Conservation (phyloP, 2,113 vertebrate genomes). For the Perognathus longimembris region DNA sequence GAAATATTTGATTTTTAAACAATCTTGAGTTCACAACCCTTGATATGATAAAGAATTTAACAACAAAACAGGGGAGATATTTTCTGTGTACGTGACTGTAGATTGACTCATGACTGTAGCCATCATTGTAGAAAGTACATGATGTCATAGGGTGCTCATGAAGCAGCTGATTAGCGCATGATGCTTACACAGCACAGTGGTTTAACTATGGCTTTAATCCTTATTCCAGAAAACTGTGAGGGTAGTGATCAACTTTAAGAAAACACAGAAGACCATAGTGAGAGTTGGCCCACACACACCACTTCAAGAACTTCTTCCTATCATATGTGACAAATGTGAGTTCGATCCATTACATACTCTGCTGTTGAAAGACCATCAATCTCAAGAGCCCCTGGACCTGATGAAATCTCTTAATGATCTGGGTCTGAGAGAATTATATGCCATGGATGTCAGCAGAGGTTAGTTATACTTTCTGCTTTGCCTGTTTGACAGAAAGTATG, state of each 20-base stretch:
- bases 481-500: not conserved
- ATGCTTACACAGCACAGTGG: not conserved
- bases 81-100: not conserved
- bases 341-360: slow-evolving; percentile 91
- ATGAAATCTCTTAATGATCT: slow-evolving; percentile 94
- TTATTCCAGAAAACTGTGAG: slow-evolving; percentile 94
- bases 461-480: slow-evolving; percentile 80
- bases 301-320: slow-evolving; percentile 89
- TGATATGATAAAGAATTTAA: no score
- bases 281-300: slow-evolving; percentile 93
- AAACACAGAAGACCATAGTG: slow-evolving; percentile 96
- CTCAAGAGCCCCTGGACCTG: slow-evolving; percentile 91
- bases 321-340: slow-evolving; percentile 97
- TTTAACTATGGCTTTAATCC: slow-evolving; percentile 40
- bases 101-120: not conserved
- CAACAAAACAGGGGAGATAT: not conserved
- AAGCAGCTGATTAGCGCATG: no score
- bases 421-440: slow-evolving; percentile 95
- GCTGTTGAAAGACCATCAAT: slow-evolving; percentile 92
- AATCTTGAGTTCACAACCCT: no score
- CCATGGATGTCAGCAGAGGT: slow-evolving; percentile 93
- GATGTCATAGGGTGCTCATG: no score
- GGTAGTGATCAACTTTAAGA: slow-evolving; percentile 97
- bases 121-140: not conserved
- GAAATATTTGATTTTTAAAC: no score